Evolutionary conservation across 2,888 invertebrate genomes (phyloP), one percentile per base, ranked within the genome.

Genomic region (Thera obeliscata): DNA sequence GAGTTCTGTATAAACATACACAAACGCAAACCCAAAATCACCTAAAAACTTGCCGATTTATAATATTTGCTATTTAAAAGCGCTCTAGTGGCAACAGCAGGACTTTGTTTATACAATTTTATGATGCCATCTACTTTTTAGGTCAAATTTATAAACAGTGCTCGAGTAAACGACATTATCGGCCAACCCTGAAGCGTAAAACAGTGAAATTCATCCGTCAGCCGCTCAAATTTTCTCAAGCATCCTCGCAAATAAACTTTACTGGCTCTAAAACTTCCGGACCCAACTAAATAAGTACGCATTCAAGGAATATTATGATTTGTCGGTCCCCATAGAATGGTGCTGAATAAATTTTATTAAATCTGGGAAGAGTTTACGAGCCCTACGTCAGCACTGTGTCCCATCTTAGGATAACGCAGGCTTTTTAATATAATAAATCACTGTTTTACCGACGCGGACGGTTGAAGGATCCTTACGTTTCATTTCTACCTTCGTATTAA

Each of bases 291-390:
- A 91, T 91, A 91, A 91, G 90, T 90, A 87, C 86, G 85, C 85
- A 88, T 91, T 88, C 86, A 81, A 82, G 80, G 85, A 84, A 87
- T 89, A 90, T 90, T 90, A 91, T 91, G 91, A 91, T 91, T 91
- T 91, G 90, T 91, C 86, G 88, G 87, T 85, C 87, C 85, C 89
- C 82, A 82, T 88, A 90, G 89, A 86, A 85, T 76, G 82, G 81
- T 81, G 86, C 84, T 88, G 90, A 91, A 92, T 92, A 90, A 90
- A 91, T 92, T 91, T 91, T 91, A 91, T 90, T 91, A 91, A 91
- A 91, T 89, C 90, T 87, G 82, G 83, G 87, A 87, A 81, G 85
- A 87, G 87, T 91, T 91, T 91, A 91, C 86, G 91, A 89, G 82
- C 83, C 79, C 86, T 81, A 82, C 87, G 87, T 91, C 90, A 91